Conservation (phyloP, 2,888 invertebrate species). For the Drosophila pseudotakahashii region DNA sequence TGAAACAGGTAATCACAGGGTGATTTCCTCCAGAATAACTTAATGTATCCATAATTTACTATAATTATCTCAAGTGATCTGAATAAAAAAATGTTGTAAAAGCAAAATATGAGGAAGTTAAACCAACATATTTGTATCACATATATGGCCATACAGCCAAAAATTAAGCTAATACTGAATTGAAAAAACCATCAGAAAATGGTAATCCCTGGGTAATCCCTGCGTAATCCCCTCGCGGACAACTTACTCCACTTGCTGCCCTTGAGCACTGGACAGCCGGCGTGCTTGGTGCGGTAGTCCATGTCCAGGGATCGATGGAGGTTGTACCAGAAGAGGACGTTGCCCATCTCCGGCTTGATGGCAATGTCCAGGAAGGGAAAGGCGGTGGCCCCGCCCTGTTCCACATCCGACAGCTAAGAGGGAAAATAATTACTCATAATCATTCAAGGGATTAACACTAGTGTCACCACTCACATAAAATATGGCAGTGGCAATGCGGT, state of each 20-base stretch:
- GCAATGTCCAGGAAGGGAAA: constrained; percentile 94
- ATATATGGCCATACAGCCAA: too few relatives aligned
- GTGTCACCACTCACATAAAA: constrained; percentile 92
- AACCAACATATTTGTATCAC: too few relatives aligned
- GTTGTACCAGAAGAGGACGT: constrained; percentile 98
- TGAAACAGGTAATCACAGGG: too few relatives aligned
- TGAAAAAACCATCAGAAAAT: too few relatives aligned
- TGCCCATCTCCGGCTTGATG: constrained; percentile 94
- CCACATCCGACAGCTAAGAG: constrained; percentile 95
- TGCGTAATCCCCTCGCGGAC: not conserved
- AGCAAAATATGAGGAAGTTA: too few relatives aligned
- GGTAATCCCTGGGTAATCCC: too few relatives aligned
- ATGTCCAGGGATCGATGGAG: constrained; percentile 96
- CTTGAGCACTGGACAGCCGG: constrained; percentile 97
- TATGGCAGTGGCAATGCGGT: constrained; percentile 97
- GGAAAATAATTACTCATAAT: not conserved
- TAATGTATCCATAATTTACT: too few relatives aligned
- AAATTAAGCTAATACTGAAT: too few relatives aligned
- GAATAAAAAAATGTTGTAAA: too few relatives aligned
- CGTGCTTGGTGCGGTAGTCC: constrained; percentile 95
- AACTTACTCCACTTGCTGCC: constrained; percentile 97
- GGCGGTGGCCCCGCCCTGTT: constrained; percentile 98
- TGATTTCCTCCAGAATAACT: too few relatives aligned
- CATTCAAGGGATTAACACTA: constrained; percentile 7
- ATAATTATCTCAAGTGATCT: too few relatives aligned